Conservation (phyloP, 2,888 invertebrate genomes). For the Nephrocerus scutellatus region DNA sequence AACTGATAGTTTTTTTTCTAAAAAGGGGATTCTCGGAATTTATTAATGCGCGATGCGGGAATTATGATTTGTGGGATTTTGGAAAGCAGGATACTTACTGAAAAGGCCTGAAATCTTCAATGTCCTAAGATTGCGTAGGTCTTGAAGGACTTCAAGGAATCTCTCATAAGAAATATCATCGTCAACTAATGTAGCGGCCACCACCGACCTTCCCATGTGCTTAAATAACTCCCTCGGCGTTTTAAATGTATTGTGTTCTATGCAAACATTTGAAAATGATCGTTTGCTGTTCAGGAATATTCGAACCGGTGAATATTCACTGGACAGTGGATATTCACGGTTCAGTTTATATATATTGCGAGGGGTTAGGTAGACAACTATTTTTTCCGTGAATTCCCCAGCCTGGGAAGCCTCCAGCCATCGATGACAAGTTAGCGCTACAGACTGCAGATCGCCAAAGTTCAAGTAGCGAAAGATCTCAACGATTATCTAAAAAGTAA, state of each 20-base stretch:
- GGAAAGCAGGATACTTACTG: no score
- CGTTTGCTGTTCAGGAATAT: no score
- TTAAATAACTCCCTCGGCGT: conserved; percentile 50
- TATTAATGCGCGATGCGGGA: no score
- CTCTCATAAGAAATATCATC: no score
- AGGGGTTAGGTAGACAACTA: conserved; percentile 24
- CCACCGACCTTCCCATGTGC: conserved; percentile 51
- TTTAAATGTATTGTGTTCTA: conserved; percentile 25
- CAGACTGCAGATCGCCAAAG: conserved; percentile 56
- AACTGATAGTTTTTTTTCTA: no score
- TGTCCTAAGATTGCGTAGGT: conserved; percentile 56
- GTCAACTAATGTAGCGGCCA: no score
- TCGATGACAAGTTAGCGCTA: conserved; percentile 55
- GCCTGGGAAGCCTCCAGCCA: conserved; percentile 62
- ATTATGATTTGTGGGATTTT: no score
- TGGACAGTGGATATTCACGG: no score
- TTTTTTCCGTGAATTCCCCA: conserved; percentile 39
- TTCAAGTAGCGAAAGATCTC: conserved; percentile 55
- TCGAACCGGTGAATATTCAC: conserved; percentile 23
- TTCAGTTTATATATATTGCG: no score
- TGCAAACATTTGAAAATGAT: conserved; percentile 23
- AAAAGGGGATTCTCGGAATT: no score
- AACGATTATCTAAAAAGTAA: conserved; percentile 53
- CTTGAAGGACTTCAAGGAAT: conserved; percentile 49
- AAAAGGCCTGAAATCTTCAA: no score